These are phyloP conservation scores for Eugnorisma glareosa DNA, from an alignment of 2,888 invertebrate species.

Conservation along the genomic window DNA sequence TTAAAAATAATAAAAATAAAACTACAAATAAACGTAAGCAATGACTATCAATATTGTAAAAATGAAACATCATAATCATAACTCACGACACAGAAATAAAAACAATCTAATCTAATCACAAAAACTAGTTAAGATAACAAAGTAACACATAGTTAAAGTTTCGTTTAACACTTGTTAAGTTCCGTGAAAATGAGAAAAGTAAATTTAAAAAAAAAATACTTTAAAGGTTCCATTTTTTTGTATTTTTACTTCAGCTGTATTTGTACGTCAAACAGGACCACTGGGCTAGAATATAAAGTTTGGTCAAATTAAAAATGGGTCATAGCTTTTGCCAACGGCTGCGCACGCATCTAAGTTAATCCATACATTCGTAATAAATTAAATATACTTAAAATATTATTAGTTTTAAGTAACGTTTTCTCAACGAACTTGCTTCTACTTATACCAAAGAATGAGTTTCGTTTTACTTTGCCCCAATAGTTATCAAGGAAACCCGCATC, in stretches of 20 bases:
- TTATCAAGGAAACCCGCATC: background rate
- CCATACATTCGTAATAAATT: background rate
- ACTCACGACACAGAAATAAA: background rate
- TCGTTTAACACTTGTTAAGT: too few relatives aligned
- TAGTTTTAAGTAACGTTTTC: background rate
- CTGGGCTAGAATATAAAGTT: too few relatives aligned
- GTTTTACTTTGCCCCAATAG: background rate
- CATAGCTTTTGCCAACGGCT: background rate
- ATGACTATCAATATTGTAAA: background rate
- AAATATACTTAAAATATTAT: background rate
- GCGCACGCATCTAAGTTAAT: too few relatives aligned
- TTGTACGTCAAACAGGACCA: background rate
- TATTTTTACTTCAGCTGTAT: background rate
- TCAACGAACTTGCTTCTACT: background rate
- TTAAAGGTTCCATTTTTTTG: background rate
- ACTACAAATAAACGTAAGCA: background rate
- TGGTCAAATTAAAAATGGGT: background rate
- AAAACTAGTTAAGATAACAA: background rate
- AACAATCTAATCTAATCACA: constrained; percentile 4
- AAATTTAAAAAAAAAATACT: background rate
- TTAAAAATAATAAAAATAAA: background rate
- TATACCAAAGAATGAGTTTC: background rate
- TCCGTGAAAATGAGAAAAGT: too few relatives aligned
- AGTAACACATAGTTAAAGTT: background rate
- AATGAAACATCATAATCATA: constrained; percentile 11